These are phyloP conservation scores for Volucella inanis DNA, from an alignment of 2,888 invertebrate genomes.

Conservation along the genomic window DNA sequence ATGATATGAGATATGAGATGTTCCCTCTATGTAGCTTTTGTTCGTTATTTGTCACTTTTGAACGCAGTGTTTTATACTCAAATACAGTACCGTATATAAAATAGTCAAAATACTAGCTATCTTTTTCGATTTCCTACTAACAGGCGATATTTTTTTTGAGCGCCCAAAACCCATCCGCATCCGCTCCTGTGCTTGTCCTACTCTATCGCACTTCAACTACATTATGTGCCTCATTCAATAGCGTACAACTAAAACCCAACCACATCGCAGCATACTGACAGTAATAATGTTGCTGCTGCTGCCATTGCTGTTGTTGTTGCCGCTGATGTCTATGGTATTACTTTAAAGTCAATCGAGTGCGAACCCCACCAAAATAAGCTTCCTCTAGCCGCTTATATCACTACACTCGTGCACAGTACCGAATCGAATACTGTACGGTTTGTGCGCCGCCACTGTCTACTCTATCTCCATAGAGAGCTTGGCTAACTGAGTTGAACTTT, in stretches of 20 bases:
- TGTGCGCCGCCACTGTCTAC: conserved; percentile 63
- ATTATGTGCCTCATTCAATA: conserved; percentile 54
- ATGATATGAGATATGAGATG: too few relatives aligned
- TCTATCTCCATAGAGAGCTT: conserved; percentile 49
- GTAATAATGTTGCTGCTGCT: background rate
- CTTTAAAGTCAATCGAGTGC: conserved; percentile 70
- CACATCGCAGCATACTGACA: conserved; percentile 24
- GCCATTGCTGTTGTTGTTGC: too few relatives aligned
- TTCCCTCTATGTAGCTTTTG: too few relatives aligned
- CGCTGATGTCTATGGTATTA: conserved; percentile 44
- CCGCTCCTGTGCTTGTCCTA: conserved; percentile 57
- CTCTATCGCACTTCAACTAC: conserved; percentile 53
- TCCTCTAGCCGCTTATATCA: conserved; percentile 58
- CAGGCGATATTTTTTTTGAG: background rate
- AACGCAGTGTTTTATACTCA: too few relatives aligned
- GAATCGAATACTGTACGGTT: conserved; percentile 45
- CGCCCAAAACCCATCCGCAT: background rate
- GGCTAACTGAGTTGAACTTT: conserved; percentile 73
- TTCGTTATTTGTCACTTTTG: too few relatives aligned
- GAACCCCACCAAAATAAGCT: conserved; percentile 73
- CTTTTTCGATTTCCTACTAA: too few relatives aligned
- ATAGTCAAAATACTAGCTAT: too few relatives aligned
- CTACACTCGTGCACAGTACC: conserved; percentile 27
- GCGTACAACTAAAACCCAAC: conserved; percentile 24
- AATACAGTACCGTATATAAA: too few relatives aligned